Evolutionary conservation across 37 sponge, comb jelly and placozoan genomes (phyloP), one percentile per base, ranked within the genome.

Genomic region (Axinella damicornis): DNA sequence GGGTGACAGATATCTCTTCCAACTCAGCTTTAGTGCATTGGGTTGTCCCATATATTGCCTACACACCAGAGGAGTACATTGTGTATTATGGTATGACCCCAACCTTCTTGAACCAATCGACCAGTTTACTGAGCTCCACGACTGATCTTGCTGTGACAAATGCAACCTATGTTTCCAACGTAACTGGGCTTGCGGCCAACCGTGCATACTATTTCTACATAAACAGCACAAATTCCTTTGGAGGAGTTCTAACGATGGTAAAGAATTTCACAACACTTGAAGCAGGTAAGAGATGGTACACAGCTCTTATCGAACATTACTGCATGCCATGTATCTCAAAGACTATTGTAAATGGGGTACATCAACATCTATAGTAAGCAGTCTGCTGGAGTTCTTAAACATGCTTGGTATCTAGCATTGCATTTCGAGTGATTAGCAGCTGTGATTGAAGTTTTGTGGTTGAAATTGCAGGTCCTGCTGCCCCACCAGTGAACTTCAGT

Each of bases 131-230:
- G 18, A 20, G 4, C 60, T 53, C 68, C 4, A 55, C 18, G 17
- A 73, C 74, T 60, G 46, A 71, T 34, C 57, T 71, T 74, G 33
- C 73, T 72, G 65, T 40, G 22, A 22, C 65, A 58, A 60, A 83
- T 71, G 46, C 19, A 16, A 40, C 65, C 65, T 83, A 57, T 40
- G 53, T 11, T 11, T 25, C 73, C 21, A 16, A 35, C 33, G 20
- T 83, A 21, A 15, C 22, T 24, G 83, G 25, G 2, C 60, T 83
- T 19, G 35, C 62, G 1, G 24, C 62, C 21, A 65, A 72, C 74
- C 71, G 65, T n/a, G 59, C 40, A 13, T 83, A 83, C 52, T 72
- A 60, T 65, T 83, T 37, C 37, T 63, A 71, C 60, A 19, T 83
- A 39, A 35, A 33, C 5, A 41, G 24, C 20, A 73, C 63, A 19